A percentile compares a stretch with the other conserved stretches of the same genome.
These are phyloP conservation scores for Xenopus borealis DNA, from an alignment of 2,113 vertebrate species.

Conservation along the genomic window DNA sequence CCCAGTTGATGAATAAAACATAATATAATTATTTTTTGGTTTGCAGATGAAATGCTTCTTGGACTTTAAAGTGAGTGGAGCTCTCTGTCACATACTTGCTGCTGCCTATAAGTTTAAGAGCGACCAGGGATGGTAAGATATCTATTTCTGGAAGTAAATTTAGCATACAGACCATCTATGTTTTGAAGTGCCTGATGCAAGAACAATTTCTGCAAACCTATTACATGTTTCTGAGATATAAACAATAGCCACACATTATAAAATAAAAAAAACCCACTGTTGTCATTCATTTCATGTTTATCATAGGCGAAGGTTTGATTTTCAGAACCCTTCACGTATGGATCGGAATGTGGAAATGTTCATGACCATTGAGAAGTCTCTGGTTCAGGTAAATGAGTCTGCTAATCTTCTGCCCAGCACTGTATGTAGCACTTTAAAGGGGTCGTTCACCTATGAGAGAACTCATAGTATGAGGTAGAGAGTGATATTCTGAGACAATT, in stretches of 20 bases:
- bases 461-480: too few relatives aligned
- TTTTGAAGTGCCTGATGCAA: too few relatives aligned
- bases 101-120: conserved; percentile 98
- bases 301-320: conserved; percentile 95
- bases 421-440: too few relatives aligned
- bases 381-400: conserved; percentile 79
- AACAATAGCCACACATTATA: too few relatives aligned
- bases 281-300: conserved; percentile 48
- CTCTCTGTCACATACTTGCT: conserved; percentile 93
- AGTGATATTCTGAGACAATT: too few relatives aligned
- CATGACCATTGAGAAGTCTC: conserved; percentile 94
- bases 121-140: conserved; percentile 94
- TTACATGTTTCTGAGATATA: too few relatives aligned
- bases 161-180: background rate
- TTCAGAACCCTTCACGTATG: conserved; percentile 97
- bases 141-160: background rate
- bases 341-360: conserved; percentile 98
- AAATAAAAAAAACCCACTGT: too few relatives aligned
- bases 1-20: too few relatives aligned
- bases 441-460: too few relatives aligned
- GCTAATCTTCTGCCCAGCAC: too few relatives aligned
- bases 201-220: too few relatives aligned
- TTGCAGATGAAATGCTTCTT: conserved; percentile 93
- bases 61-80: conserved; percentile 95
- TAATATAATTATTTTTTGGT: background rate